Evolutionary conservation across 2,113 vertebrate species (phyloP).

Genomic region (Siniperca chuatsi): DNA sequence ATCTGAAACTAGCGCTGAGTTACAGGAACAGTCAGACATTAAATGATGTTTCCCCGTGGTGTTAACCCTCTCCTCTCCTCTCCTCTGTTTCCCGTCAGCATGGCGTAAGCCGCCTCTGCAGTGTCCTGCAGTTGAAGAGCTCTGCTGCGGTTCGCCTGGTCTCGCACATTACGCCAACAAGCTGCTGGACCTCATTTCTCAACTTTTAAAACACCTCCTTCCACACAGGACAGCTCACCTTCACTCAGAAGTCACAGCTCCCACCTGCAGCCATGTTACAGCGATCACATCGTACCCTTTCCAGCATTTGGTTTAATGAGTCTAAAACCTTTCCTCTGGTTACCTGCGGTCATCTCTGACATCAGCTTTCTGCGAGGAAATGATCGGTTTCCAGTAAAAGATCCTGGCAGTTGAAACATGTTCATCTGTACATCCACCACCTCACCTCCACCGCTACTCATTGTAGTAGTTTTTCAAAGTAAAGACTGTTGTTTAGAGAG

Average conservation of each 20-base stretch:
- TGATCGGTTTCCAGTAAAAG: too few relatives aligned
- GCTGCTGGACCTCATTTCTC: slow-evolving; percentile 14
- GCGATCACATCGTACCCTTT: neutral
- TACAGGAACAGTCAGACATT: neutral
- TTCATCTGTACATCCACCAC: neutral
- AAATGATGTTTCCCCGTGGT: neutral
- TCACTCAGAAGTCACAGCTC: neutral
- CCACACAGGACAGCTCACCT: neutral
- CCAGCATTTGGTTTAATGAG: neutral
- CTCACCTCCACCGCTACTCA: neutral
- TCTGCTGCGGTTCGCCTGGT: neutral
- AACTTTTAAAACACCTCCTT: neutral
- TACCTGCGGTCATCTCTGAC: too few relatives aligned
- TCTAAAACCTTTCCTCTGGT: neutral
- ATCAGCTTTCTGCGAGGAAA: neutral
- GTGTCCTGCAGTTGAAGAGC: neutral
- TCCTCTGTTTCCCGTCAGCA: slow-evolving; percentile 46
- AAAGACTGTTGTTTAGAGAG: neutral
- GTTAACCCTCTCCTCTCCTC: neutral
- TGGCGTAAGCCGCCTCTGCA: slow-evolving; percentile 42
- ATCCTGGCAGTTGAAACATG: too few relatives aligned
- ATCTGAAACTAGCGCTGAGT: neutral
- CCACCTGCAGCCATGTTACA: neutral
- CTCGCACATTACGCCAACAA: neutral
- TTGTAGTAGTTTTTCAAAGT: too few relatives aligned